These are phyloP conservation scores for Neodon shergylaensis DNA, from an alignment of 2,113 vertebrate genomes.

Conservation along the genomic window DNA sequence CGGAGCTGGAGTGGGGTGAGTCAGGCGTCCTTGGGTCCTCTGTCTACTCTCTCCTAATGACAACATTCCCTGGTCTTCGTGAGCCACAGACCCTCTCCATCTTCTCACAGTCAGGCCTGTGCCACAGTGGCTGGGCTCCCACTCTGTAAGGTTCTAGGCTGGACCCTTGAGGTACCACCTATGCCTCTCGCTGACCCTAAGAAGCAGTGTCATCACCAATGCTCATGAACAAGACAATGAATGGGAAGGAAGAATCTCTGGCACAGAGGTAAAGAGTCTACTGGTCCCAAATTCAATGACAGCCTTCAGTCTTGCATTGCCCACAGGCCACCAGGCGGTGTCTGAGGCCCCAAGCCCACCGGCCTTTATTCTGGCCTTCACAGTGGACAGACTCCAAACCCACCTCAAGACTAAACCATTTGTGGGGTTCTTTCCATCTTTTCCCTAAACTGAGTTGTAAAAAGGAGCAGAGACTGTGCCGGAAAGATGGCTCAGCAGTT, in stretches of 20 bases:
- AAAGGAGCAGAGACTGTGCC: background rate
- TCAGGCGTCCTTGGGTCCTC: background rate
- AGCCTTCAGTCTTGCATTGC: background rate
- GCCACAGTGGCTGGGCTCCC: background rate
- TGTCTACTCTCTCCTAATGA: background rate
- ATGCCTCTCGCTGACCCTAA: background rate
- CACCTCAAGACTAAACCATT: background rate
- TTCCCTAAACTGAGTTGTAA: constrained; percentile 6
- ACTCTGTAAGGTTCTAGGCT: background rate
- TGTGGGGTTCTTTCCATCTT: background rate
- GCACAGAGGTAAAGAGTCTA: background rate
- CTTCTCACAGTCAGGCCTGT: background rate
- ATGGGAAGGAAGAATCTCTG: background rate
- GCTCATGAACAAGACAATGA: background rate
- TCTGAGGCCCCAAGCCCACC: background rate
- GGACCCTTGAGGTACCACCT: background rate
- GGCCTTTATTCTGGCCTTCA: background rate
- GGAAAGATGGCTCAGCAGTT: background rate
- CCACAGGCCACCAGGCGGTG: background rate
- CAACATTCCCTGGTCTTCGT: background rate
- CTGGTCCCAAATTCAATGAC: background rate
- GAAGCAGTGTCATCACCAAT: background rate
- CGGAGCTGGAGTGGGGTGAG: background rate
- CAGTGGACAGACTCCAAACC: background rate
- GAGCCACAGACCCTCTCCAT: background rate